Conservation (phyloP, 2,888 invertebrate genomes). For the Halocaridina rubra region DNA sequence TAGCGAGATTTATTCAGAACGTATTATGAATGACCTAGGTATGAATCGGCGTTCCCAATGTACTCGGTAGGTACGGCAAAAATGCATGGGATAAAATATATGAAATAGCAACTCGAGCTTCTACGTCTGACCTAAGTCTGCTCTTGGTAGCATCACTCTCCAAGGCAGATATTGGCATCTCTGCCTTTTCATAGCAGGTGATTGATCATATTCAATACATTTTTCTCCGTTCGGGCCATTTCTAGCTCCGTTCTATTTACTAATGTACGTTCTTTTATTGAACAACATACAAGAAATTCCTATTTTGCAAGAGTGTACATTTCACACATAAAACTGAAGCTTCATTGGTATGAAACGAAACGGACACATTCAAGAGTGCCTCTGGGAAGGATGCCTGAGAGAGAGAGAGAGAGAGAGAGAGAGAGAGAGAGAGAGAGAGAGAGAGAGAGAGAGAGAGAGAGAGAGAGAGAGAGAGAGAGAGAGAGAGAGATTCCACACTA, state of each 20-base stretch:
- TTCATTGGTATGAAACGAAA: background rate
- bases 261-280: background rate
- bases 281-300: background rate
- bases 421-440: background rate
- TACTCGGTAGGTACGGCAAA: background rate
- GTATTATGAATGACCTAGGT: background rate
- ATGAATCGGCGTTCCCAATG: background rate
- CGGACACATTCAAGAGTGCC: background rate
- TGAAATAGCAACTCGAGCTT: slow-evolving; percentile 38
- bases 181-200: background rate
- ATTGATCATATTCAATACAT: background rate
- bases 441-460: background rate
- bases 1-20: too few relatives aligned
- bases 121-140: slow-evolving; percentile 38
- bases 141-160: slow-evolving; percentile 51
- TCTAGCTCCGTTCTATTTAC: background rate
- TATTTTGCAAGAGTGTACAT: background rate
- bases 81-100: slow-evolving; percentile 15
- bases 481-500: background rate
- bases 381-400: background rate
- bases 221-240: background rate
- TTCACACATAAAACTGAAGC: background rate
- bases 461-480: background rate
- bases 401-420: background rate
- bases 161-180: slow-evolving; percentile 15